Evolutionary conservation across 2,113 vertebrate genomes (phyloP).

Genomic region (Stegastes partitus): DNA sequence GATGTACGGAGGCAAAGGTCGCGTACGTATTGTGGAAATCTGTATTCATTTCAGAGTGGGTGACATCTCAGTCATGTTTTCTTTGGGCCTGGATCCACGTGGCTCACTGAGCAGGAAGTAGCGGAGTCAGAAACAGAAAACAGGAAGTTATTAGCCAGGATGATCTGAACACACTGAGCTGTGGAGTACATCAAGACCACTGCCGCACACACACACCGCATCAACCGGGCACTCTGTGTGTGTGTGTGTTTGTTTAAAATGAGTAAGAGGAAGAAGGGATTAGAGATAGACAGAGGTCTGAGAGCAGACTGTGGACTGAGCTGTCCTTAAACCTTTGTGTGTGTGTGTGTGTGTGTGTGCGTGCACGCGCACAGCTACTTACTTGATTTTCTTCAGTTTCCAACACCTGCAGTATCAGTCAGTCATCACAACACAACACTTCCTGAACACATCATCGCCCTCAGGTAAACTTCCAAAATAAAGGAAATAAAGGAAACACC

Average conservation of each 20-base stretch:
- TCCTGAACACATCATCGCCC: conserved; percentile 64
- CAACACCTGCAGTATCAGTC: conserved; percentile 58
- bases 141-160: conserved; percentile 83
- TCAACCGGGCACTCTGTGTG: conserved; percentile 38
- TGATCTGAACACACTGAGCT: conserved; percentile 79
- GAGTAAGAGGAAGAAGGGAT: conserved; percentile 62
- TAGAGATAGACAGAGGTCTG: conserved; percentile 49
- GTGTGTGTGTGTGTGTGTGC: background rate
- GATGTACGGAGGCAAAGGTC: conserved; percentile 22
- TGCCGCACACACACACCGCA: conserved; percentile 27
- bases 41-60: conserved; percentile 5
- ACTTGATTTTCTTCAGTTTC: background rate
- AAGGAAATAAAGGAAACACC: conserved; percentile 74
- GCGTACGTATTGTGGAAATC: conserved; percentile 15
- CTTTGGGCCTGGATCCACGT: conserved; percentile 54
- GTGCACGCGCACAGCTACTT: conserved; percentile 1
- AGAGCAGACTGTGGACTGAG: conserved; percentile 32
- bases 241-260: conserved; percentile 21
- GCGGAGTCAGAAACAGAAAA: conserved; percentile 81
- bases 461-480: conserved; percentile 69
- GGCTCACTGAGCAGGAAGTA: conserved; percentile 66
- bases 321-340: background rate
- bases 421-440: conserved; percentile 55
- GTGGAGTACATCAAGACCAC: conserved; percentile 81
- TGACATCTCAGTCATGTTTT: conserved; percentile 47